Conservation (phyloP, 2,113 vertebrate genomes). For the Oxygymnocypris stewartii region DNA sequence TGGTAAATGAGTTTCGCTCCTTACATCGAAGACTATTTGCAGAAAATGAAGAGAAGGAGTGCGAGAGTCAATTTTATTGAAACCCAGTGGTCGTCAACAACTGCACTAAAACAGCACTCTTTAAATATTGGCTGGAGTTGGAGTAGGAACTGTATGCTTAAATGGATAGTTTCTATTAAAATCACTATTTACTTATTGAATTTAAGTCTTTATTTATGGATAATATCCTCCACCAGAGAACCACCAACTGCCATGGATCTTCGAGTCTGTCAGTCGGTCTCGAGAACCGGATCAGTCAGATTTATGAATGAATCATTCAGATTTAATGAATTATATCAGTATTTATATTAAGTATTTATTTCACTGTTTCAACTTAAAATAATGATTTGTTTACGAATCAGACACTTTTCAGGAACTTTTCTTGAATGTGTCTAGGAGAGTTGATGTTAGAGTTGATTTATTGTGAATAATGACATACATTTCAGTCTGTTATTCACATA, state of each 20-base stretch:
- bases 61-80: neutral
- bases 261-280: neutral
- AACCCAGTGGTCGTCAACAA: neutral
- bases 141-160: neutral
- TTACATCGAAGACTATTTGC: neutral
- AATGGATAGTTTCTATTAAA: neutral
- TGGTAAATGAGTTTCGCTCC: slow-evolving; percentile 1
- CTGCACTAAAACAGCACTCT: neutral
- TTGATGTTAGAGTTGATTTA: neutral
- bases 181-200: neutral
- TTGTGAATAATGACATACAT: neutral
- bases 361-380: neutral
- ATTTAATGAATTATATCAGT: neutral
- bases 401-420: neutral
- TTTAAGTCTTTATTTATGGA: neutral
- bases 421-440: neutral
- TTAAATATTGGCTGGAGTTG: neutral
- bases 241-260: neutral
- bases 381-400: neutral
- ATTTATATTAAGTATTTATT: neutral
- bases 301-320: neutral
- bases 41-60: neutral
- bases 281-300: neutral
- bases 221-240: neutral
- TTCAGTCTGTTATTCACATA: neutral